These are phyloP conservation scores for Brassicogethes aeneus DNA, from an alignment of 2,888 invertebrate species.

Conservation along the genomic window DNA sequence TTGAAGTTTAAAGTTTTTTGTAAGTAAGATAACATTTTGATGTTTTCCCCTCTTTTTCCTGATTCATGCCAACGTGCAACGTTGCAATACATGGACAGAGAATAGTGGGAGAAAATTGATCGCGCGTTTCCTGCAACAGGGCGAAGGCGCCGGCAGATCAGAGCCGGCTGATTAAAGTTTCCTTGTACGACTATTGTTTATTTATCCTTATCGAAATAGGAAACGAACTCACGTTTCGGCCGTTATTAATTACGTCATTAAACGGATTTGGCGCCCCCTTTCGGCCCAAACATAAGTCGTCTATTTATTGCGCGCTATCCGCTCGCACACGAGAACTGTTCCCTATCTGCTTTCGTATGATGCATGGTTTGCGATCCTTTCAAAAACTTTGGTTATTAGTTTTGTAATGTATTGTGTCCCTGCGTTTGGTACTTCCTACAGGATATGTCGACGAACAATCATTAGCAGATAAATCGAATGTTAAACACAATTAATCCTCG, in stretches of 20 bases:
- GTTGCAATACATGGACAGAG: too few species aligned
- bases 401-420: not conserved
- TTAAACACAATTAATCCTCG: too few species aligned
- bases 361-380: constrained; percentile 2
- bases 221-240: constrained; percentile 23
- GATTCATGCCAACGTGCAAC: too few species aligned
- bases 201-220: constrained; percentile 26
- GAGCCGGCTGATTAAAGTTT: constrained; percentile 20
- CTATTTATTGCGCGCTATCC: constrained; percentile 14
- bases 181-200: constrained; percentile 22
- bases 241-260: constrained; percentile 23
- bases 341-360: not conserved
- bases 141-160: constrained; percentile 17
- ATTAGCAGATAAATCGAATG: too few species aligned
- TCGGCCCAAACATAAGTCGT: constrained; percentile 13
- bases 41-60: too few species aligned
- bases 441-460: too few species aligned
- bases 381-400: constrained; percentile 3
- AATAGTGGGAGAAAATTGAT: not conserved
- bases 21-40: too few species aligned
- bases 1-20: too few species aligned
- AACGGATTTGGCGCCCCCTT: constrained; percentile 19
- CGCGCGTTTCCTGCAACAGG: constrained; percentile 2
- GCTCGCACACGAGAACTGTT: not conserved
- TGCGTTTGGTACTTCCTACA: too few species aligned